phyloP scores from a whole-genome alignment of 1,140 invertebrate genomes.

The Pentalonia nigronervosa region DNA sequence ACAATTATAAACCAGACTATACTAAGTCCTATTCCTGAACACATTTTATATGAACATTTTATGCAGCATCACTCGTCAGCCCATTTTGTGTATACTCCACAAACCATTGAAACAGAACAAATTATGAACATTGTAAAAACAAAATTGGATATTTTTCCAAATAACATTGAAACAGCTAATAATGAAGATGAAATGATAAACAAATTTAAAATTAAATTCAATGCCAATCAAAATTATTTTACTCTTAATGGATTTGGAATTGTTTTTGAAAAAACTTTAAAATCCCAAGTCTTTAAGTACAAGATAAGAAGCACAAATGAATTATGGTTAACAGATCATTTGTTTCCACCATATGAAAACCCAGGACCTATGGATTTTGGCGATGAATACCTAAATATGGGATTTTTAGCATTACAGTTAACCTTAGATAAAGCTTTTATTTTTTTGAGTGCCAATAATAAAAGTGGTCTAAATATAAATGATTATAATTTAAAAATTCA shows the following conservation, averaged over 20 bases:
- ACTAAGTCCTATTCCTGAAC: neutral
- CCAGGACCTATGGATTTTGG: constrained; percentile 54
- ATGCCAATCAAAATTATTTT: neutral
- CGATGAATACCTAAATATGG: constrained; percentile 45
- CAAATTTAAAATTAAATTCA: constrained; percentile 15
- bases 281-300: constrained; percentile 43
- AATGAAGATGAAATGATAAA: constrained; percentile 30
- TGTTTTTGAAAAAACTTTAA: constrained; percentile 38
- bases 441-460: neutral
- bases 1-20: neutral
- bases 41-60: neutral
- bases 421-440: constrained; percentile 59
- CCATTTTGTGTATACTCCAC: constrained; percentile 28
- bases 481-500: constrained; percentile 49
- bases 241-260: constrained; percentile 35
- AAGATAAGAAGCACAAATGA: constrained; percentile 53
- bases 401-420: constrained; percentile 59
- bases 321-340: constrained; percentile 50
- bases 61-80: neutral
- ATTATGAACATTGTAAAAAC: neutral
- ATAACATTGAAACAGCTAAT: neutral
- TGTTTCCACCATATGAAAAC: constrained; percentile 56
- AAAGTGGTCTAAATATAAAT: constrained; percentile 12
- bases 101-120: neutral
- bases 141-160: neutral